Evolutionary conservation across 2,888 invertebrate genomes (phyloP), one percentile per base, ranked within the genome.

Genomic region (Papilio demoleus): DNA sequence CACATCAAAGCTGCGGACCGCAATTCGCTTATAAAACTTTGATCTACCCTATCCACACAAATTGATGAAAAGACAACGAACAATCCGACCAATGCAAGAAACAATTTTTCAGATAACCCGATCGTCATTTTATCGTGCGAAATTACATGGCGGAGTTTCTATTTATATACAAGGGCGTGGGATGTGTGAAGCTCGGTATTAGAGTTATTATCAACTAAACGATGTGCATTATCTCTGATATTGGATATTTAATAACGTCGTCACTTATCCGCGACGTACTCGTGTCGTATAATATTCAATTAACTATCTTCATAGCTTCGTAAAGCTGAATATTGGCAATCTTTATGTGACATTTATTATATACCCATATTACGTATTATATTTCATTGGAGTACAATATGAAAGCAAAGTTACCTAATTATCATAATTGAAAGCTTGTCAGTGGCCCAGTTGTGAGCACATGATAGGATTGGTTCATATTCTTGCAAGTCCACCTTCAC

Each of bases 221-320:
- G 60, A 60, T 50, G 17, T 47, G 60, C 60, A 67, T 61, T 67
- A 50, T 60, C 66, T 47, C 36, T 17, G 27, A 67, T 67, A 67
- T 67, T 67, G 50, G 60, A 67, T 67, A 67, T 67, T 67, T 67
- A 67, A 67, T 67, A 61, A 61, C 59, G 17, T 60, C 60, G 47
- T 67, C 60, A 60, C 38, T 61, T 42, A 42, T 42, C 45, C 27
- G 27, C 47, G 42, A 42, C 27, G 40, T 24, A 27, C 42, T 14
- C 24, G 42, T 61, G 60, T 45, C n/a, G 14, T 53, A 61, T 42
- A 61, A 61, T 27, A 61, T 61, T 61, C 31, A 42, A 61, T 42
- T 45, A 42, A 42, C 14, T 8, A 42, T 11, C 22, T 27, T 42
- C 42, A 27, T 40, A 22, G 24, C n/a, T 24, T 42, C n/a, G n/a